A percentile compares a stretch with the other conserved stretches of the same genome.
These are phyloP conservation scores for Casuarius casuarius DNA, from an alignment of 2,113 vertebrate genomes.

Conservation along the genomic window DNA sequence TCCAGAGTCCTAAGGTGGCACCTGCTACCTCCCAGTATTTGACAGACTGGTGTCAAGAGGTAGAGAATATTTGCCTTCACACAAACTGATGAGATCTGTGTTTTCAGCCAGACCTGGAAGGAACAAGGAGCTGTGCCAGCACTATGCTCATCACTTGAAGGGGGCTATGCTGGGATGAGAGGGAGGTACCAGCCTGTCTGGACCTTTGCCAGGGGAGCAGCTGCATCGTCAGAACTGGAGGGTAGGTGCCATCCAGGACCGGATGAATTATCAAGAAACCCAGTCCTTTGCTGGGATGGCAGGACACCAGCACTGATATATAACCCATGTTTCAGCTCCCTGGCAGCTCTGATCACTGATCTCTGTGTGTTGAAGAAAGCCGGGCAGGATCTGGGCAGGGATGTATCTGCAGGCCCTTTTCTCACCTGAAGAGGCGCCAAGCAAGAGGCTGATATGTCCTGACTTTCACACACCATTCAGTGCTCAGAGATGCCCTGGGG, in stretches of 20 bases:
- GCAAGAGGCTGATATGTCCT: not conserved
- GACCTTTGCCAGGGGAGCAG: not conserved
- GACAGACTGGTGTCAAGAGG: not conserved
- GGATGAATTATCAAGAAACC: not conserved
- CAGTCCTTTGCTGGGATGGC: not conserved
- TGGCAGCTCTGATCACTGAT: not conserved
- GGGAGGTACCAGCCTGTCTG: fast-evolving
- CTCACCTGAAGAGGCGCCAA: not conserved
- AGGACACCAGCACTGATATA: not conserved
- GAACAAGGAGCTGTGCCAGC: not conserved
- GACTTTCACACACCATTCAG: fast-evolving
- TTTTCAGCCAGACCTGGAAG: not conserved
- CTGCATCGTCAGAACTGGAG: no score
- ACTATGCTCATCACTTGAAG: fast-evolving
- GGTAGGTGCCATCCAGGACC: not conserved
- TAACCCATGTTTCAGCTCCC: not conserved
- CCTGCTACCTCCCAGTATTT: not conserved
- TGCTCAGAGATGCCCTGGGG: not conserved
- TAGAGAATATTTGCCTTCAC: not conserved
- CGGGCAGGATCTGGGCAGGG: not conserved
- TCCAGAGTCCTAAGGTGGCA: not conserved
- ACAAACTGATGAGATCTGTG: no score
- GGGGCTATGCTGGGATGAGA: not conserved
- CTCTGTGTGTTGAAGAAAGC: not conserved
- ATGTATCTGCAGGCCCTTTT: no score